Conservation (phyloP, 2,797 vertebrate species). For the Tenualosa ilisha region DNA sequence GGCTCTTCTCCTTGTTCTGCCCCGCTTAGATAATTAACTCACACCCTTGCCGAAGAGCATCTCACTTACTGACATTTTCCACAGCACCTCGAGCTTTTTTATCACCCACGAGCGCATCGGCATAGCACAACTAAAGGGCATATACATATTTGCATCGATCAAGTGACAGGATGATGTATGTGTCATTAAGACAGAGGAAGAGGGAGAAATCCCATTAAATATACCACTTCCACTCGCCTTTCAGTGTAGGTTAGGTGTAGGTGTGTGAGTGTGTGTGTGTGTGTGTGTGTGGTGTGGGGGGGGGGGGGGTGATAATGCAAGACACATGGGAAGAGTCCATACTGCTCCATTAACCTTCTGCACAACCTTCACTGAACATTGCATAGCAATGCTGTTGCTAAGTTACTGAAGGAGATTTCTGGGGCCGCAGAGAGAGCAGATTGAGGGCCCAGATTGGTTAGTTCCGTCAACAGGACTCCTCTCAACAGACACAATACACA, state of each 20-base stretch:
- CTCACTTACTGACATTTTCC: slow-evolving; percentile 17
- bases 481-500: not conserved
- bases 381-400: slow-evolving; percentile 62
- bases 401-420: slow-evolving; percentile 55
- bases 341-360: slow-evolving; percentile 61
- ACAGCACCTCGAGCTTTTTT: not conserved
- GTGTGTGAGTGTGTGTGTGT: no score
- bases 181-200: slow-evolving; percentile 58
- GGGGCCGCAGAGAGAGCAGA: not conserved
- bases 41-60: not conserved
- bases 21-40: slow-evolving; percentile 17
- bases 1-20: not conserved
- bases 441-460: not conserved
- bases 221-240: slow-evolving; percentile 52
- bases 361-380: slow-evolving; percentile 43
- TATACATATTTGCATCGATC: slow-evolving; percentile 56
- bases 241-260: not conserved
- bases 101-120: not conserved
- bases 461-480: not conserved
- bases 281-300: not conserved
- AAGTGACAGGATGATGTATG: slow-evolving; percentile 62
- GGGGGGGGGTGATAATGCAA: slow-evolving; percentile 20
- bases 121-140: slow-evolving; percentile 37
- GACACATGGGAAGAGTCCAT: slow-evolving; percentile 49
- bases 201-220: slow-evolving; percentile 57